Evolutionary conservation across 2,888 invertebrate species (phyloP), one percentile per base, ranked within the genome.

Genomic region (Brachypterus glaber): DNA sequence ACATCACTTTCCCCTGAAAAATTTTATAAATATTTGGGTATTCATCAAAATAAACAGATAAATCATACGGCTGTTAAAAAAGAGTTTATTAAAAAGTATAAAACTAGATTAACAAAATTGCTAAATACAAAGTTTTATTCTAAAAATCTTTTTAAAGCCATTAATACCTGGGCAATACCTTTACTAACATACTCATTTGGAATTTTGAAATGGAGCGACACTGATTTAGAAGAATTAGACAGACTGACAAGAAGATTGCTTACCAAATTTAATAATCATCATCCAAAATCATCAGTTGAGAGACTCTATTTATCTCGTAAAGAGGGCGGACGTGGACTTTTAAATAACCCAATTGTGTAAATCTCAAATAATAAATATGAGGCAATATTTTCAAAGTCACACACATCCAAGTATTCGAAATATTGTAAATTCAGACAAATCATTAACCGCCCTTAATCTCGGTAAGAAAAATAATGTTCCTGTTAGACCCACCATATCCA

Each of bases 11-110:
- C n/a, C n/a, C n/a, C n/a, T n/a, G n/a, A n/a, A n/a, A n/a, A 35
- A 29, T 29, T 12, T 11, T 35, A 27, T 17, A 35, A 35, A 35
- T 35, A 29, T 11, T 16, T 35, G 4, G 35, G 35, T 29, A 29
- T 35, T 14, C 9, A 29, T 2, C 26, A 35, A 16, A 17, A 17
- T 17, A 15, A 16, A 2, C 26, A 16, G 11, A 5, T 35, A 29
- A 13, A 35, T 11, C 35, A 27, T 24, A 25, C 26, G 16, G 14
- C 25, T 9, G 27, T 27, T n/a, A 26, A 16, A 35, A 25, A 2
- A 16, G n/a, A 25, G 12, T 11, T 27, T 11, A 26, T 3, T 7
- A 12, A 29, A 29, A 4, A 35, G 14, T 35, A 29, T 8, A 16
- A 35, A 35, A 25, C 16, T 3, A 27, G 35, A 29, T 2, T 35